Evolutionary conservation across 2,888 invertebrate genomes (phyloP).

Genomic region (Doris montereyensis): DNA sequence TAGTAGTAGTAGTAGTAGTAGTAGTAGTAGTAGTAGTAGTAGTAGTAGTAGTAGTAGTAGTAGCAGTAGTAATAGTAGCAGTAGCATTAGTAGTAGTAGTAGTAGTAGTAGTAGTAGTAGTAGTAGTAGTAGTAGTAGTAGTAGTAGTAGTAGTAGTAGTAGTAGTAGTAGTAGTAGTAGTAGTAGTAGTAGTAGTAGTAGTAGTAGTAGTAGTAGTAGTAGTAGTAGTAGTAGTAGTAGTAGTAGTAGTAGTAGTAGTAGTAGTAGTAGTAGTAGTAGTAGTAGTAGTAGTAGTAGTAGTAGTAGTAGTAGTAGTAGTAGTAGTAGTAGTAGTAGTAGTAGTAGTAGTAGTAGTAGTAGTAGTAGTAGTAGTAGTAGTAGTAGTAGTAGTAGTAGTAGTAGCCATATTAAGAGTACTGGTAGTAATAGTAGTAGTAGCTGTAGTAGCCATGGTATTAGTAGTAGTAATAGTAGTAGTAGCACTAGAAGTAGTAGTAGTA

Average conservation of each 20-base stretch:
- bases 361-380: neutral
- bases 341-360: neutral
- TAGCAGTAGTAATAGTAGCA: constrained; percentile 11
- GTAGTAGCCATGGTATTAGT: constrained; percentile 24
- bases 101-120: neutral
- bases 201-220: constrained; percentile 9
- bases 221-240: neutral
- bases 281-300: neutral
- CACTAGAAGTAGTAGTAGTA: constrained; percentile 27
- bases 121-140: neutral
- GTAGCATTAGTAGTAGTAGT: neutral
- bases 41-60: constrained; percentile 22
- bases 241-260: neutral
- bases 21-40: constrained; percentile 30
- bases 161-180: constrained; percentile 33
- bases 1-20: constrained; percentile 24
- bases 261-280: neutral
- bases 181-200: constrained; percentile 4
- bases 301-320: neutral
- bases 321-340: neutral
- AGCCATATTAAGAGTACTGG: neutral
- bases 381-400: neutral
- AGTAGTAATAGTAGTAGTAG: constrained; percentile 28
- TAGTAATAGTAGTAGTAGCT: constrained; percentile 4
- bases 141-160: constrained; percentile 4